Percentiles rank a stretch among this genome's conserved stretches.
These are phyloP conservation scores for Channa striata DNA, from an alignment of 2,797 vertebrate genomes.

Conservation along the genomic window DNA sequence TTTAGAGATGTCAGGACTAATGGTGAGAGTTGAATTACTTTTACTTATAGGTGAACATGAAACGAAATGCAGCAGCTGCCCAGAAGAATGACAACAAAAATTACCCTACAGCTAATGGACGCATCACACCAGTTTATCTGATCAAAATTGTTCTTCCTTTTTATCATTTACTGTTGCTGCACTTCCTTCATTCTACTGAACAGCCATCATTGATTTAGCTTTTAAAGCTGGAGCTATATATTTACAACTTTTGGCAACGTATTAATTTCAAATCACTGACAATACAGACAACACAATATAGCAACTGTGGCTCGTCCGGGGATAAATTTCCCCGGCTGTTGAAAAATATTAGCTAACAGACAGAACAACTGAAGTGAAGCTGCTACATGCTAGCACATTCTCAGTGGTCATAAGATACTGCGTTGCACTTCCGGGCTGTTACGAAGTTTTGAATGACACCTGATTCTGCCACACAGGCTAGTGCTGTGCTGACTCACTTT, in stretches of 20 bases:
- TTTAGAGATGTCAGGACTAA: too few species aligned
- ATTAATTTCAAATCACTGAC: neutral
- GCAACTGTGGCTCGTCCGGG: accelerated
- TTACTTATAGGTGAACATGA: neutral
- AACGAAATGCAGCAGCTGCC: too few species aligned
- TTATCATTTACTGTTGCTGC: neutral
- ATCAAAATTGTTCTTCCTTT: neutral
- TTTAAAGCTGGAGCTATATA: neutral
- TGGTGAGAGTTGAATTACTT: neutral
- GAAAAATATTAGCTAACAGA: neutral
- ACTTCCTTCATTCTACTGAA: conserved; percentile 15
- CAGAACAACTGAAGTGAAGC: neutral
- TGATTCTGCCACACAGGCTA: conserved; percentile 56
- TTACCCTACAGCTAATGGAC: neutral
- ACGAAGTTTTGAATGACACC: conserved; percentile 73
- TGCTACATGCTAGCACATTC: conserved; percentile 5
- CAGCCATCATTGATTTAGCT: neutral
- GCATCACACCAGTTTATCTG: neutral
- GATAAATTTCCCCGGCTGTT: neutral
- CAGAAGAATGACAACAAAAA: too few species aligned
- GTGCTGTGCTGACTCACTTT: conserved; percentile 34
- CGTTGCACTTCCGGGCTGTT: conserved; percentile 68
- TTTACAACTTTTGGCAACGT: neutral
- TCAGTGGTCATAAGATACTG: conserved; percentile 56
- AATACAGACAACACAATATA: accelerated